These are phyloP conservation scores for Phalacrocorax brasilianus DNA, from an alignment of 2,113 vertebrate species.

Conservation along the genomic window DNA sequence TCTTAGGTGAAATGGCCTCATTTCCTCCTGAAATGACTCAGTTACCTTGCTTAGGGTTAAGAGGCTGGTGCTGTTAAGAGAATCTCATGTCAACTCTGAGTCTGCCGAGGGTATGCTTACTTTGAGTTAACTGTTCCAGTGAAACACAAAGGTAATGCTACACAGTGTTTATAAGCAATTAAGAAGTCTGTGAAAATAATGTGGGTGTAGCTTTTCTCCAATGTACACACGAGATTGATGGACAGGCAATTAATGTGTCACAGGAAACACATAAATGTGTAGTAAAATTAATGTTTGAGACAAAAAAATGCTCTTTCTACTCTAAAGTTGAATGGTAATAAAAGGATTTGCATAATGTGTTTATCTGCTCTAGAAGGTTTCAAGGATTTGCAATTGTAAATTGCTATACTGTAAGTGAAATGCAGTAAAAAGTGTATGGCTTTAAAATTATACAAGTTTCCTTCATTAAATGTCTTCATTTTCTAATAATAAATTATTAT, in stretches of 20 bases:
- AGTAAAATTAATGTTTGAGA: not conserved
- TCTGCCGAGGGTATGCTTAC: fast-evolving
- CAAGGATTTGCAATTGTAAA: not conserved
- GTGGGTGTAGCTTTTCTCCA: not conserved
- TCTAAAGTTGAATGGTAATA: not conserved
- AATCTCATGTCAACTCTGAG: not conserved
- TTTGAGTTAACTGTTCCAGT: not conserved
- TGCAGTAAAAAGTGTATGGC: not conserved
- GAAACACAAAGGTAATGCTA: not conserved
- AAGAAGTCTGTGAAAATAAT: not conserved
- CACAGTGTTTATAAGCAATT: not conserved
- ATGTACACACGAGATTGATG: fast-evolving
- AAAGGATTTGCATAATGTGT: not conserved
- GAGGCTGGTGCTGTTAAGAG: not conserved
- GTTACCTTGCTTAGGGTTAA: not conserved
- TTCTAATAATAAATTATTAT: too few relatives aligned
- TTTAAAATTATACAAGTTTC: not conserved
- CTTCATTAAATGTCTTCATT: not conserved
- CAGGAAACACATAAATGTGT: not conserved
- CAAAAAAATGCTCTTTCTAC: not conserved
- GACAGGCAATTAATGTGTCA: not conserved
- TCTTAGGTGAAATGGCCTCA: not conserved
- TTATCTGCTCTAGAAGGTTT: not conserved
- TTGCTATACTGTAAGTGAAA: not conserved
- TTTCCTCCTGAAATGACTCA: not conserved